Evolutionary conservation across 2,797 vertebrate genomes (phyloP), one percentile per base, ranked within the genome.

Genomic region (Micropoecilia bifurca): DNA sequence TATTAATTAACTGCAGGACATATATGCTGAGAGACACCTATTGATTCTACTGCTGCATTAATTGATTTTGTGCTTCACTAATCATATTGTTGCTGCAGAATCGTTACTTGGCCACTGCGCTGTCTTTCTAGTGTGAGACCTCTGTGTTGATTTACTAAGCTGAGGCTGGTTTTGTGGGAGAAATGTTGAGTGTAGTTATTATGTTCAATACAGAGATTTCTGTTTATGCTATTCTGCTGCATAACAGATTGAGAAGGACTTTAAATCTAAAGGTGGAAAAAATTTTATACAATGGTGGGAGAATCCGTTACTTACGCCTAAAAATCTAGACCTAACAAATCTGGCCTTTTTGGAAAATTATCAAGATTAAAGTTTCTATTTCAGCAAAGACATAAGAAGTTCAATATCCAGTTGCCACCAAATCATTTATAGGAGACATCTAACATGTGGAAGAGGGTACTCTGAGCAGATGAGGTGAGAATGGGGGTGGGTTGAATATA

Each of bases 1-100:
- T 95, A 95, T 95, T 95, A 94, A 95, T 96, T 92, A 94, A 94
- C 93, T 92, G 83, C 84, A 90, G 90, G 91, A 95, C 92, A 91
- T 91, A 93, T 92, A 95, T 94, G 91, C 93, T 94, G 92, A 95
- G 91, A 92, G 91, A 93, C 92, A 94, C 87, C 90, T 94, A 95
- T 95, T 93, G 94, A 96, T 95, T 95, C 87, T 13, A 79, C 89
- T 69, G 87, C 91, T 86, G 87, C 89, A 92, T 94, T 95, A 93
- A 95, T 95, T 95, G 93, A 95, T 95, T 94, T 90, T 91, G 85
- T 88, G 91, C 94, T 93, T 94, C 90, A 83, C 93, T 94, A 94
- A 95, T 95, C 94, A 95, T 95, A 94, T 93, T 94, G 91, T 94
- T 94, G 86, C 85, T 91, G 87, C 79, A 71, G 83, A 86, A 91